Evolutionary conservation across 2,888 invertebrate genomes (phyloP), one percentile per base, ranked within the genome.

Genomic region (Amphipoea lucens): DNA sequence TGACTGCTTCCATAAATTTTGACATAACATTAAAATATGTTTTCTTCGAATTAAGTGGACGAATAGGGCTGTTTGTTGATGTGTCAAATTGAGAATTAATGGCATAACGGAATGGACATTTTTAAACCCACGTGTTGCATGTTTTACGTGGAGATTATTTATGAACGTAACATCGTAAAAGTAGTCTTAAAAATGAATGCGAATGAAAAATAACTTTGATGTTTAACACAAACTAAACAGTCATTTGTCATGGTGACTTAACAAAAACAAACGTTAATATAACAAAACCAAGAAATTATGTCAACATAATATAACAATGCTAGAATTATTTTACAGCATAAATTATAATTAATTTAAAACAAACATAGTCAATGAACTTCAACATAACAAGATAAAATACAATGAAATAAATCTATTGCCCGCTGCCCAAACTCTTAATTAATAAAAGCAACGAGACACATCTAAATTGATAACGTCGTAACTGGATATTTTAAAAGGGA

Each of bases 401-500:
- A 71, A 74, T 57, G 63, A 42, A 62, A 85, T 71, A 77, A 81
- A 76, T 81, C 65, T 76, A 74, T 83, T 69, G 42, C 71, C 29
- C 42, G 63, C 12, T 57, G 67, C 74, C 66, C 88, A 85, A 88
- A 77, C 66, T 81, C 66, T 80, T 74, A 88, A 88, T 85, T 83
- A 89, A 86, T 84, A 81, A 74, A 81, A 77, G 57, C 65, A 88
- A 73, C 73, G 74, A 81, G 84, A 82, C 70, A 82, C 81, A 89
- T 89, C 81, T 88, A 82, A 88, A 88, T 83, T 84, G 87, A 84
- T 88, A 88, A 82, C 77, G 94, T 93, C 74, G 95, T 93, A 95
- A 95, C 91, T 87, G 89, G 93, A 94, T 93, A 95, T 92, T 92
- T 92, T 92, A 92, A 92, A 93, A 93, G 89, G 90, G 91, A 88